A percentile compares a stretch with the other conserved stretches of the same genome.
These are phyloP conservation scores for Corythornis cristatus DNA, from an alignment of 2,113 vertebrate species.

Conservation along the genomic window DNA sequence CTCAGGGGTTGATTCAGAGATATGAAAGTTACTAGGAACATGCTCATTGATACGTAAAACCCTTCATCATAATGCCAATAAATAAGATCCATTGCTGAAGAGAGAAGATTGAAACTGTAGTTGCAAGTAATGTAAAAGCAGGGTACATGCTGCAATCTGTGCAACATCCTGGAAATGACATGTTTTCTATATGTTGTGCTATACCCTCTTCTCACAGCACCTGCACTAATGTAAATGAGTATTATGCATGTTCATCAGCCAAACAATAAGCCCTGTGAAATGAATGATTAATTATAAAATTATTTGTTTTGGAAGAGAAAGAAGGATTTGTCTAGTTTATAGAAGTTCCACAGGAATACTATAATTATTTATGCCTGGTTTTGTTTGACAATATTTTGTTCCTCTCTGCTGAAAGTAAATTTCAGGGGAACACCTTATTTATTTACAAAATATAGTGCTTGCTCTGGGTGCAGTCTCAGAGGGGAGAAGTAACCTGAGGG, in stretches of 20 bases:
- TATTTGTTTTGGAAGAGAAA: slow-evolving; percentile 55
- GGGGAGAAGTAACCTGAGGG: not conserved
- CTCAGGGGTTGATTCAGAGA: not conserved
- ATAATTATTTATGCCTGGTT: slow-evolving; percentile 64
- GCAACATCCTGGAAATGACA: not conserved
- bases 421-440: not conserved
- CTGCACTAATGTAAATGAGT: slow-evolving; percentile 3
- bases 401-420: not conserved
- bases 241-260: slow-evolving; percentile 24
- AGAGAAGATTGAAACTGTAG: not conserved
- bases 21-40: not conserved
- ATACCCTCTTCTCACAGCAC: not conserved
- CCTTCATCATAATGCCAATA: slow-evolving; percentile 29
- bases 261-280: slow-evolving; percentile 37
- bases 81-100: slow-evolving; percentile 4
- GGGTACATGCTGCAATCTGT: not conserved
- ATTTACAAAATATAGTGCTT: not conserved
- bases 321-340: slow-evolving; percentile 62
- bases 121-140: not conserved
- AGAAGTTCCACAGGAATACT: slow-evolving; percentile 51
- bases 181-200: not conserved
- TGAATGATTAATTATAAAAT: slow-evolving; percentile 56
- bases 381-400: slow-evolving; percentile 71
- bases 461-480: not conserved
- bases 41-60: not conserved